Conservation (phyloP, 2,113 vertebrate genomes). For the Amphiprion ocellaris region DNA sequence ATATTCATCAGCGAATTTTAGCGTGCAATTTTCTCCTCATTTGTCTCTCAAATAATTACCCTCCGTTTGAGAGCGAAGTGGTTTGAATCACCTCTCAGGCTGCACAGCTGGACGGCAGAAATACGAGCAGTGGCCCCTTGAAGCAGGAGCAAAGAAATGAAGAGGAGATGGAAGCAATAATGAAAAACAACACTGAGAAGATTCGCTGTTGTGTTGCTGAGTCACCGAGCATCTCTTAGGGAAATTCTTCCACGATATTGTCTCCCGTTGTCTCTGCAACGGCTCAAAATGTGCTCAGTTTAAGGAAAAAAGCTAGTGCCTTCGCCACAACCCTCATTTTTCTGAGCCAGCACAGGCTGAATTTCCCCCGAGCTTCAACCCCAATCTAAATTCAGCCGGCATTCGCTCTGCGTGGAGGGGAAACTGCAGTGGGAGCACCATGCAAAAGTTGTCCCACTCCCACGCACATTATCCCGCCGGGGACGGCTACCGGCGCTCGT, state of each 20-base stretch:
- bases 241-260: neutral
- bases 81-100: neutral
- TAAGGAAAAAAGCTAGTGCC: constrained; percentile 4
- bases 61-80: neutral
- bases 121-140: neutral
- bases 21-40: constrained; percentile 20
- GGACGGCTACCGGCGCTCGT: no score
- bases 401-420: constrained; percentile 13
- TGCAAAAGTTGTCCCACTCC: neutral
- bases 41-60: constrained; percentile 19
- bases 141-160: constrained; percentile 30
- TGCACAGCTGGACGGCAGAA: constrained; percentile 8
- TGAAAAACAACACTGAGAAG: neutral
- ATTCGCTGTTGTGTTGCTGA: neutral
- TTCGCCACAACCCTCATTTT: constrained; percentile 25
- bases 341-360: constrained; percentile 22
- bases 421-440: constrained; percentile 47
- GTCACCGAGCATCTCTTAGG: neutral
- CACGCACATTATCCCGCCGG: neutral
- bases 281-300: neutral
- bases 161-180: constrained; percentile 11
- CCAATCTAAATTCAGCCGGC: constrained; percentile 39
- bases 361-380: constrained; percentile 49
- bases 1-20: constrained; percentile 9
- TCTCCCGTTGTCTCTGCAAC: neutral